Evolutionary conservation across 2,797 vertebrate species (phyloP), one percentile per base, ranked within the genome.

Genomic region (Ciconia nigra): DNA sequence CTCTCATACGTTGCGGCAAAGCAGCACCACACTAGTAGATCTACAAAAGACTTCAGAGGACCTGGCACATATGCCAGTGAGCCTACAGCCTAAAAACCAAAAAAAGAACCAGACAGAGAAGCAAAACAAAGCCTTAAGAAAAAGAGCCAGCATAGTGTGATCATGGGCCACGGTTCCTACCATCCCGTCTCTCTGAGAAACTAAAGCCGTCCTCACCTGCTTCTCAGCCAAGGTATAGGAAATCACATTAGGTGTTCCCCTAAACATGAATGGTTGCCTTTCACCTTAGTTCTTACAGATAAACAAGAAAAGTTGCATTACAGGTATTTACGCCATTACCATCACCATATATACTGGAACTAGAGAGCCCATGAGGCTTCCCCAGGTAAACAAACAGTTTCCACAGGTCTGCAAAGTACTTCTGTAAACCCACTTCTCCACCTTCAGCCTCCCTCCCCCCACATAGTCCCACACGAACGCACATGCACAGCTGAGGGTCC

Each of bases 391-490:
- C 12, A 44, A 26, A 41, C 11, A 22, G 1, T 35, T 84, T 76
- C 29, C 58, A 55, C n/a, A 26, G 25, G 17, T 52, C 59, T 63
- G 17, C 49, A 26, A 78, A 42, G 8, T 4, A 22, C 15, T 46
- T 71, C 44, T 39, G 28, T 15, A 79, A 91, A 57, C 17, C 17
- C 44, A 25, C 6, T 8, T 20, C 44, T 59, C 16, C 49, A 20
- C n/a, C 33, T 69, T 26, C 31, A 58, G 16, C 2, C 46, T 55
- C 39, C 22, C 33, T 80, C 26, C 29, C 29, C 9, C 72, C 13
- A 0, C 1, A 1, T 8, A 41, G 17, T 61, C 49, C 29, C 10
- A 35, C 4, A 5, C 1, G 14, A 59, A 58, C 1, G 1, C 55
- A 39, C 2, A 7, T 1, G 11, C 63, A n/a, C 6, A 80, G 19